A percentile compares a stretch with the other conserved stretches of the same genome.
These are phyloP conservation scores for Drosophila cracens DNA, from an alignment of 2,888 invertebrate species.

Conservation along the genomic window DNA sequence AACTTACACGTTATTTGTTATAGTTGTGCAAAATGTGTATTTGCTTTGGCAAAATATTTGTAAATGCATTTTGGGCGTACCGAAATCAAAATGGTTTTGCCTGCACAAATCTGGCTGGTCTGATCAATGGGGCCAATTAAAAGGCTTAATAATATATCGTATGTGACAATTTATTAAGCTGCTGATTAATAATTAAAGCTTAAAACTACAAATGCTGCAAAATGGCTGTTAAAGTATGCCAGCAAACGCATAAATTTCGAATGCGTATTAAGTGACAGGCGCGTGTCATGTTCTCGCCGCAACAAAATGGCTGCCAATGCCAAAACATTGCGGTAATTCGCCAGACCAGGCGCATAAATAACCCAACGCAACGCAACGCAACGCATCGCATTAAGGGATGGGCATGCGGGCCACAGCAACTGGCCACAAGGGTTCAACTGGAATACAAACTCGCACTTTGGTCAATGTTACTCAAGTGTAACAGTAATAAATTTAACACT, in stretches of 20 bases:
- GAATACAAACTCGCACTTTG: slow-evolving; percentile 9
- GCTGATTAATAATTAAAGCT: slow-evolving; percentile 25
- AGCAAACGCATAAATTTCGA: slow-evolving; percentile 35
- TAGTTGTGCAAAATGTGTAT: slow-evolving; percentile 11
- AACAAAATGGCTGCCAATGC: slow-evolving; percentile 74
- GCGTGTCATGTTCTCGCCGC: slow-evolving; percentile 68
- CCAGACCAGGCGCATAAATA: slow-evolving; percentile 56
- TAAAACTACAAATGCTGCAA: not conserved
- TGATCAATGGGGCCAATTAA: slow-evolving; percentile 56
- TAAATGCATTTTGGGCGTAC: slow-evolving; percentile 10
- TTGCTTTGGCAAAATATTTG: slow-evolving; percentile 49
- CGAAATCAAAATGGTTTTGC: slow-evolving; percentile 50
- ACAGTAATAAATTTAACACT: slow-evolving; percentile 72
- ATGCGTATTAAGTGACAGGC: slow-evolving; percentile 62
- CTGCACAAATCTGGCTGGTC: not conserved
- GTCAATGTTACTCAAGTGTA: slow-evolving; percentile 59
- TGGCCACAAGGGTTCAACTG: slow-evolving; percentile 29
- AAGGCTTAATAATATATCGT: slow-evolving; percentile 28
- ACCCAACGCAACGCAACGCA: slow-evolving; percentile 7
- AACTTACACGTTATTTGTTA: slow-evolving; percentile 37
- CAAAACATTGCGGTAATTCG: slow-evolving; percentile 73
- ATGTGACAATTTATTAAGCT: slow-evolving; percentile 27
- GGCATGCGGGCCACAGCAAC: not conserved
- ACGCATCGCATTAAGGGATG: not conserved
- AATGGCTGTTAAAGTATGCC: slow-evolving; percentile 18